A percentile compares a stretch with the other conserved stretches of the same genome.
Conservation (phyloP, 2,797 vertebrate genomes). For the Graptemys geographica region DNA sequence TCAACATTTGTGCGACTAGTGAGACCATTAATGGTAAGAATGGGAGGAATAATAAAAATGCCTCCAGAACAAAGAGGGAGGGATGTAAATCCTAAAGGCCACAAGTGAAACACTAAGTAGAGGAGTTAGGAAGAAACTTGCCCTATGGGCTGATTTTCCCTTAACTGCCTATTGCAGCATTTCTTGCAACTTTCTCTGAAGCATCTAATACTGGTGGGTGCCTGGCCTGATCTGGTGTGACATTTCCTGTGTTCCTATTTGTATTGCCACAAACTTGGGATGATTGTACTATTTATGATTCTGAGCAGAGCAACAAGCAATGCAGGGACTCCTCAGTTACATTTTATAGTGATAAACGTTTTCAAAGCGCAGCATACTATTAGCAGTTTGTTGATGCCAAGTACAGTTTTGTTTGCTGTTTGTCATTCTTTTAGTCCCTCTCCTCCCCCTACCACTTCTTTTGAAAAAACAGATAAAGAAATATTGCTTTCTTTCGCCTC, state of each 20-base stretch:
- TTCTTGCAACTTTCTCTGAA: not conserved
- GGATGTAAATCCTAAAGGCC: too few species aligned
- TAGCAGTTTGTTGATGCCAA: not conserved
- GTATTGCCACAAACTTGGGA: not conserved
- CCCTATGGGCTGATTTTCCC: not conserved
- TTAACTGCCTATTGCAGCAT: not conserved
- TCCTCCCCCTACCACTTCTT: not conserved
- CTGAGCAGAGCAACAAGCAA: too few species aligned
- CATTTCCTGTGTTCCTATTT: not conserved
- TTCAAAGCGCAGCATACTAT: not conserved
- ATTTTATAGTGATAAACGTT: not conserved
- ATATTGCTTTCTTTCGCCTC: not conserved
- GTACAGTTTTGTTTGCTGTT: not conserved
- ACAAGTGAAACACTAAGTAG: not conserved
- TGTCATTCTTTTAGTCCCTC: not conserved
- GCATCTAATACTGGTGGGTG: not conserved
- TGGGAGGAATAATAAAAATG: too few species aligned
- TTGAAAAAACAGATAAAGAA: not conserved
- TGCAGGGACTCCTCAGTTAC: too few species aligned
- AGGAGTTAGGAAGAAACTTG: not conserved
- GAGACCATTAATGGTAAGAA: too few species aligned
- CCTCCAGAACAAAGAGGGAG: too few species aligned
- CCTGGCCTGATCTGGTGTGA: not conserved
- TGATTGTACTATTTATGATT: too few species aligned
- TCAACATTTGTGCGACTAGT: too few species aligned